Base-by-base conservation (phyloP, 2,113 vertebrate genomes). In the Psilopsiagon aurifrons region DNA sequence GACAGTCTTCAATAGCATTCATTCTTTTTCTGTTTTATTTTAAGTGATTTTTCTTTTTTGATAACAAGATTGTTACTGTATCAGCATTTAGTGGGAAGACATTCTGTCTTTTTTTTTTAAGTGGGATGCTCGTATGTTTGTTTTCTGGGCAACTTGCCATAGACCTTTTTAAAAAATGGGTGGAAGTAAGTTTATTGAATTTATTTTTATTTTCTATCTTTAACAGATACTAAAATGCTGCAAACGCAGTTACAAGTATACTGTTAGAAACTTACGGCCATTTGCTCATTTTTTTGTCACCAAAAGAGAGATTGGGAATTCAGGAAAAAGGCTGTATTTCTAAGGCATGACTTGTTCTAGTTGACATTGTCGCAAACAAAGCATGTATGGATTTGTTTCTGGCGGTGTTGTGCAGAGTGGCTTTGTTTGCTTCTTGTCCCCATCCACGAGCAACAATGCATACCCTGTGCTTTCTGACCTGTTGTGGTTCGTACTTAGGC, bases 1-100 rank as follows among this genome's bases (percentile, higher is more conserved):
- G 96, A 97, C 80, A 92, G 63, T 67, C 88, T 92, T 95, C 96
- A 97, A 92, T 95, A 96, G 43, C 69, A 90, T 96, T 97, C 86
- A 39, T 73, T 97, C 67, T 60, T 96, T 95, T 91, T 64, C 88
- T 77, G 64, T 75, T 91, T 94, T 80, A 80, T 83, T 96, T 69
- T 88, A 95, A 89, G 84, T 68, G 69, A 96, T 94, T 97, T 95
- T 52, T 28, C 4, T 39, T 11, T 39, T 39, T 39, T 59, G 6
- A 20, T 35, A 59, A 59, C 13, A 35, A 92, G 49, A 54, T 86
- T 73, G 86, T 91, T 87, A 71, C 71, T 91, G 37, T 90, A 92
- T 78, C 64, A 78, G 13, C 74, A 92, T 95, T 92, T 95, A 68
- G 86, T 91, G 31, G 11, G 60, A 87, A 54, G 47, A 25, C 6